These are phyloP conservation scores for Pagetopsis macropterus DNA, from an alignment of 2,797 vertebrate genomes.

Conservation along the genomic window DNA sequence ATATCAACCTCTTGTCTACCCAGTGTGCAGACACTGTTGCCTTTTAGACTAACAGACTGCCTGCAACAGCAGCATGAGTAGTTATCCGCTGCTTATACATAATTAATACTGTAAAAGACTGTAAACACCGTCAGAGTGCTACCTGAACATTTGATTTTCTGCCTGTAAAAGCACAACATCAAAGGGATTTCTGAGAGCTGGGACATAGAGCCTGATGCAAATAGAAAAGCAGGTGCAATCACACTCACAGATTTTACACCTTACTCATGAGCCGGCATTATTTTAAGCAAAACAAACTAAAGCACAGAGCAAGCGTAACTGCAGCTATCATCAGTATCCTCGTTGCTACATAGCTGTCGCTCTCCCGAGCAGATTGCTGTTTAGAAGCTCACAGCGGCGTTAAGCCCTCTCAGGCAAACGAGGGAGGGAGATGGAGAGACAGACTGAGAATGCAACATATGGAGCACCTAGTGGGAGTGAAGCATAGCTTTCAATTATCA, in stretches of 20 bases:
- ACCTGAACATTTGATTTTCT: constrained; percentile 63
- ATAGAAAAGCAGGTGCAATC: constrained; percentile 28
- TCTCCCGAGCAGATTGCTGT: constrained; percentile 77
- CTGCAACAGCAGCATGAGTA: constrained; percentile 50
- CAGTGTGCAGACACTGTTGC: constrained; percentile 51
- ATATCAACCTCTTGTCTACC: constrained; percentile 60
- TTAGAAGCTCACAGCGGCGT: constrained; percentile 79
- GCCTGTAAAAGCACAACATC: constrained; percentile 53
- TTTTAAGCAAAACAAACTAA: constrained; percentile 45
- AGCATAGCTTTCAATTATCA: constrained; percentile 79
- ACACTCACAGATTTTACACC: constrained; percentile 19
- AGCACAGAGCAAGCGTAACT: constrained; percentile 51
- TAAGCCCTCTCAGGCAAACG: constrained; percentile 80
- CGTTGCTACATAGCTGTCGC: constrained; percentile 65
- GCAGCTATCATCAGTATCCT: constrained; percentile 57
- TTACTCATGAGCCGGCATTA: constrained; percentile 38
- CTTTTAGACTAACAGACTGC: constrained; percentile 60
- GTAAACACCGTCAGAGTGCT: constrained; percentile 47
- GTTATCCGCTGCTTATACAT: constrained; percentile 66
- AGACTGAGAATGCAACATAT: constrained; percentile 70
- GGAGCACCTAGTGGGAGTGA: constrained; percentile 75
- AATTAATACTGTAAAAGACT: constrained; percentile 70
- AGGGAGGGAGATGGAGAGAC: constrained; percentile 60
- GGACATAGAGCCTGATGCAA: constrained; percentile 31
- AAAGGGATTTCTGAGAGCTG: constrained; percentile 42